Base-by-base conservation (phyloP, 2,888 invertebrate genomes). In the Mechanitis messenoides region DNA sequence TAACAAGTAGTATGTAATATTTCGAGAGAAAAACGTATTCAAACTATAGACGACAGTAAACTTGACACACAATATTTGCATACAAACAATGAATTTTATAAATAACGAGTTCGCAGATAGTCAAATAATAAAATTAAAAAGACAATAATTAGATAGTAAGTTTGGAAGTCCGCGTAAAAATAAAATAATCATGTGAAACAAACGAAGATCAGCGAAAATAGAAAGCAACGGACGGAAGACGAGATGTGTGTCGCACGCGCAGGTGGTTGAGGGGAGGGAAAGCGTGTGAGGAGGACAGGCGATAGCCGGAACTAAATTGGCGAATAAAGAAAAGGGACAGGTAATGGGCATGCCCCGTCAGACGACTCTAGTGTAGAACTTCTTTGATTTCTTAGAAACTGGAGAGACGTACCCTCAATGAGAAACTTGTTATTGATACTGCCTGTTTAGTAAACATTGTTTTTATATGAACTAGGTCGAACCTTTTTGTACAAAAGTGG, bases 171-270 rank as follows among this genome's bases (percentile, higher is more conserved):
- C 53, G 50, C 56, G 38, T 58, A 60, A 64, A 56, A 53, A 53
- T 60, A 11, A 50, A 64, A 66, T 60, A 65, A 69, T 64, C 64
- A 68, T 70, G 68, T 67, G 68, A 76, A 71, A 77, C 74, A 70
- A 74, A 74, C 74, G 71, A 72, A 77, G 81, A 82, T 80, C 80
- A 76, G 86, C 85, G 79, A 87, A 87, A 89, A 87, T 89, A 90
- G 89, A 90, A 90, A 90, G 90, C 87, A 87, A 76, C 83, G 81
- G 83, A 84, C 85, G 83, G 58, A 80, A 58, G 69, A 70, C 72
- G 73, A 80, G 80, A 87, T 88, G 86, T 89, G 84, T 89, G 89
- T 83, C 87, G 84, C 81, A 75, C 78, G 75, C 74, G 66, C 88
- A 87, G 87, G 87, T 87, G 86, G 77, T 68, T 68, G 72, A 69